Percentiles rank a stretch among this genome's conserved stretches.
Conservation (phyloP, 2,113 vertebrate species). For the Mesitornis unicolor region DNA sequence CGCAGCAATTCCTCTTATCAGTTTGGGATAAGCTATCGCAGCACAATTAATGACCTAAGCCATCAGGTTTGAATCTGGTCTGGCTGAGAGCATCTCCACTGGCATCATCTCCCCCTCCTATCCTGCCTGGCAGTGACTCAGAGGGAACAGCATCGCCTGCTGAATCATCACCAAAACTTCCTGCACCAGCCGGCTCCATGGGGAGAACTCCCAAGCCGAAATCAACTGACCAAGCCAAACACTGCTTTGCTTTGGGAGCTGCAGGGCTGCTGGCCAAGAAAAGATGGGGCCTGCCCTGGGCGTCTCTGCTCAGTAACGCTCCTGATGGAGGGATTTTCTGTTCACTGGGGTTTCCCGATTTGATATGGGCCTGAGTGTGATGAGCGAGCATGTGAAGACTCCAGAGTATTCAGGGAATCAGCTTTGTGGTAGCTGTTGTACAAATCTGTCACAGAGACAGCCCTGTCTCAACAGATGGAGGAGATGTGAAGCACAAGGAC, state of each 20-base stretch:
- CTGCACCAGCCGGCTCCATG: background rate
- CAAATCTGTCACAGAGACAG: background rate
- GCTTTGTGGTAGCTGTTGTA: background rate
- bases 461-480: too few relatives aligned
- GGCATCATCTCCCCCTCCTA: background rate
- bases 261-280: background rate
- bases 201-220: background rate
- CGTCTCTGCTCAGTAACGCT: background rate
- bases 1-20: background rate
- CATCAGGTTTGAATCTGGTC: background rate
- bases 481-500: too few relatives aligned
- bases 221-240: background rate
- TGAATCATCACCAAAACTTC: conserved; percentile 37
- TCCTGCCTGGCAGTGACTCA: background rate
- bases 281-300: background rate
- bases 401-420: background rate
- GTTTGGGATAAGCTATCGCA: background rate
- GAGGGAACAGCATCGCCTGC: background rate
- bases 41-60: background rate
- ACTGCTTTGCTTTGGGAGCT: background rate
- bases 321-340: background rate
- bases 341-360: fast-evolving
- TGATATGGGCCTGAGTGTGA: background rate
- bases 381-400: background rate
- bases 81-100: background rate